Evolutionary conservation across 92 coral and sea anemone species (phyloP).

Genomic region (Epizoanthus scotinus): DNA sequence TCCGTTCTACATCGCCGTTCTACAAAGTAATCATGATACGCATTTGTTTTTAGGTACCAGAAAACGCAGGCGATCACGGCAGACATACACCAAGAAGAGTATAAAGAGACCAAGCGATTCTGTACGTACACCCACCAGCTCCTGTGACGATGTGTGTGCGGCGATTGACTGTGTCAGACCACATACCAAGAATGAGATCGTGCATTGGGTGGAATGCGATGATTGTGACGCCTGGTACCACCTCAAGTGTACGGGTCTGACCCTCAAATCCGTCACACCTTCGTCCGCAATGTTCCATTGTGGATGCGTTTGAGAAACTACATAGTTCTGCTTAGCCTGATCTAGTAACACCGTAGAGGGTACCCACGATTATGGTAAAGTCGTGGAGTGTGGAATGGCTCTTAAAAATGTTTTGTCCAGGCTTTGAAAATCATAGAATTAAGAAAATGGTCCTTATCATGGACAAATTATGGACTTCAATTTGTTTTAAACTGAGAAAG

Average conservation of each 20-base stretch:
- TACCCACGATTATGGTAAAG: too few species aligned
- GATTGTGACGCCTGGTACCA: conserved; percentile 93
- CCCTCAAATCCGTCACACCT: conserved; percentile 62
- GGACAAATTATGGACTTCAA: too few species aligned
- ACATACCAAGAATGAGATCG: conserved; percentile 60
- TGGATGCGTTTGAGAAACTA: conserved; percentile 59
- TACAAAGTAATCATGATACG: too few species aligned
- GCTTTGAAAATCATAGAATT: too few species aligned
- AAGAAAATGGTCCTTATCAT: too few species aligned
- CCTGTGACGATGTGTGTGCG: conserved; percentile 57
- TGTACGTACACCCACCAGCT: background rate
- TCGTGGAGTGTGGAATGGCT: too few species aligned
- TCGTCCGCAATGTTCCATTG: conserved; percentile 79
- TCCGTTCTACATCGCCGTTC: too few species aligned
- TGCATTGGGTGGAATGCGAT: conserved; percentile 93
- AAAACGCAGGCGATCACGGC: conserved; percentile 36
- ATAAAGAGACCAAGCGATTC: conserved; percentile 2
- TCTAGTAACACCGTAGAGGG: too few species aligned
- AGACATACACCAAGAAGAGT: background rate
- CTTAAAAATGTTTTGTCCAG: too few species aligned
- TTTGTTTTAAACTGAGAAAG: too few species aligned
- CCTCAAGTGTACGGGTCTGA: conserved; percentile 79
- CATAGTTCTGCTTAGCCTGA: too few species aligned
- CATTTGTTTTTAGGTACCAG: conserved; percentile 12
- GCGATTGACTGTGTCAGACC: conserved; percentile 78